phyloP scores from a whole-genome alignment of 2,888 invertebrate species.

The Eupithecia subfuscata region DNA sequence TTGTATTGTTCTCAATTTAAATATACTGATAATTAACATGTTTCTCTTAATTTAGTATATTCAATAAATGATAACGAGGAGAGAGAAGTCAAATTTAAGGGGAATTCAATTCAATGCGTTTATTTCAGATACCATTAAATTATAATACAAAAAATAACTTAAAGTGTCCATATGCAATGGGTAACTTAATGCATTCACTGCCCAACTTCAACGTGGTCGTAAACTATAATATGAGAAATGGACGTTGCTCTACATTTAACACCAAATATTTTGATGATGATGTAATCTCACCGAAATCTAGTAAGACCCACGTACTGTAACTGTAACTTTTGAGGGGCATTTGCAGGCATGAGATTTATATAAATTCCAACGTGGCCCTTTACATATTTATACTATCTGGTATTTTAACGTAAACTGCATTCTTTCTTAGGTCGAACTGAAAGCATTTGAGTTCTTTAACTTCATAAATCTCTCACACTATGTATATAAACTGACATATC shows the following conservation, averaged over 20 bases:
- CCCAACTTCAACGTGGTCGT: too few species aligned
- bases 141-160: too few species aligned
- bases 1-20: too few species aligned
- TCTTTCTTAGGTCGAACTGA: not conserved
- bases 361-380: not conserved
- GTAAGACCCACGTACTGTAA: not conserved
- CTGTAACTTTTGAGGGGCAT: not conserved
- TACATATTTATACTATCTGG: not conserved
- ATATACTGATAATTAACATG: too few species aligned
- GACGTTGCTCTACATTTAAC: not conserved
- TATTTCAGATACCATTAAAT: too few species aligned
- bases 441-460: slow-evolving; percentile 3
- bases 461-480: not conserved
- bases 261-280: not conserved
- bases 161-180: too few species aligned
- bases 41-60: too few species aligned
- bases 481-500: not conserved
- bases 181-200: too few species aligned
- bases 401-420: not conserved
- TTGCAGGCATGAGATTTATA: not conserved
- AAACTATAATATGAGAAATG: not conserved
- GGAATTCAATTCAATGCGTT: too few species aligned
- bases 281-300: not conserved
- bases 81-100: too few species aligned
- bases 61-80: too few species aligned